Evolutionary conservation across 2,113 vertebrate genomes (phyloP), one percentile per base, ranked within the genome.

Genomic region (Lepisosteus oculatus): DNA sequence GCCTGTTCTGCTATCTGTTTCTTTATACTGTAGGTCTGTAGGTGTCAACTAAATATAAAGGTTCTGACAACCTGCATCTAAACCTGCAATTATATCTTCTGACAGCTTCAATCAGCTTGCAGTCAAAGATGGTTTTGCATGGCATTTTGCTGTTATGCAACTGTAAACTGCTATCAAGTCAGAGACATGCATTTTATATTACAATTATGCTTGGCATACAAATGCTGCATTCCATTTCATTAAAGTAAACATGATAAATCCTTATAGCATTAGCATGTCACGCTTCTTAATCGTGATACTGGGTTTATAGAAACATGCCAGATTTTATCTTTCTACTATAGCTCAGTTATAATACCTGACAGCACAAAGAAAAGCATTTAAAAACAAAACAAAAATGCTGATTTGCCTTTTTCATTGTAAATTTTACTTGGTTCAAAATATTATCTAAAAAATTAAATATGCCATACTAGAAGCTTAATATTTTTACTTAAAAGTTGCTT

Each of bases 71-170:
- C 14, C 47, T 14, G 14, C 55, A 57, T 57, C 42, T 11, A 70
- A 61, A 70, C 41, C 68, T 70, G 68, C 68, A 70, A 55, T 70
- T 70, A 70, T 57, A 56, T 12, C 43, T 61, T 45, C 13, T 70
- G 68, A 63, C 69, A 61, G 59, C 59, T 70, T 3, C 57, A 70
- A 54, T 41, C 54, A 70, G 68, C 57, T 61, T 44, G 57, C 55
- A 69, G 55, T 69, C 67, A 42, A 59, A 57, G 55, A 29, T 43
- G 15, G 55, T 8, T 43, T 42, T 8, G 12, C 11, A 17, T 57
- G 54, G 54, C 13, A 4, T 55, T 57, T 57, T 29, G 7, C 15
- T 15, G 41, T 15, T 70, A 61, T 8, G 56, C 68, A 61, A 42
- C 11, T 55, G 45, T 57, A 43, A 15, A 70, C 56, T 61, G 56